Percentiles rank a stretch among this genome's conserved stretches.
Evolutionary conservation across 1,140 invertebrate genomes (phyloP).

Genomic region (Papilio machaon): DNA sequence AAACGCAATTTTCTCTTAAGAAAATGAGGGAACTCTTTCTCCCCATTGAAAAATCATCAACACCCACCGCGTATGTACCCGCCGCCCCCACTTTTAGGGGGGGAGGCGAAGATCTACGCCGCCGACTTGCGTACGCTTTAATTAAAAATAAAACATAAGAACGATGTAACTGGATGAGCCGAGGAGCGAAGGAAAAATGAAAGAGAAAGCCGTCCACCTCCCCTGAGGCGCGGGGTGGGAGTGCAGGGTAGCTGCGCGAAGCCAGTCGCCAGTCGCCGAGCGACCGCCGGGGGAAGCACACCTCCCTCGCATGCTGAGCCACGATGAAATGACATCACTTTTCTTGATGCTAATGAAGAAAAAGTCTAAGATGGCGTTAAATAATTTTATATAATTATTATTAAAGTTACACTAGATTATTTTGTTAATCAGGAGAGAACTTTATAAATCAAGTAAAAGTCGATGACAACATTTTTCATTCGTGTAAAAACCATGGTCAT

Average conservation of each 20-base stretch:
- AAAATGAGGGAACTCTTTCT: constrained; percentile 82
- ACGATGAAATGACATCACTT: constrained; percentile 79
- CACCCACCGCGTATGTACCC: constrained; percentile 79
- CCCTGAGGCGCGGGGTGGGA: constrained; percentile 49
- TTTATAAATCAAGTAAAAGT: too few relatives aligned
- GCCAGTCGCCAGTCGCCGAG: constrained; percentile 67
- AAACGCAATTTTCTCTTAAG: constrained; percentile 82
- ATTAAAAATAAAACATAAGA: constrained; percentile 83
- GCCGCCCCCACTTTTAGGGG: constrained; percentile 55
- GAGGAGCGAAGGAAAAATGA: constrained; percentile 82
- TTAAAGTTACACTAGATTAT: background rate
- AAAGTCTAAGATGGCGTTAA: constrained; percentile 66
- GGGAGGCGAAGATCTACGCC: constrained; percentile 75
- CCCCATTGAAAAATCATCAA: constrained; percentile 82
- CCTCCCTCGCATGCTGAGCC: constrained; percentile 72
- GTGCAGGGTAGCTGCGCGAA: constrained; percentile 64
- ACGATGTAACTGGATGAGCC: constrained; percentile 82
- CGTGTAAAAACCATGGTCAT: too few relatives aligned
- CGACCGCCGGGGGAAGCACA: constrained; percentile 68
- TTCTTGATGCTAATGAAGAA: constrained; percentile 81
- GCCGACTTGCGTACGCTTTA: constrained; percentile 81
- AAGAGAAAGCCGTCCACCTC: constrained; percentile 80
- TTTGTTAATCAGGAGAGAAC: too few relatives aligned
- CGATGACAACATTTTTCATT: too few relatives aligned
- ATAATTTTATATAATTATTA: constrained; percentile 36